These are phyloP conservation scores for Picathartes gymnocephalus DNA, from an alignment of 2,113 vertebrate species.

Conservation along the genomic window DNA sequence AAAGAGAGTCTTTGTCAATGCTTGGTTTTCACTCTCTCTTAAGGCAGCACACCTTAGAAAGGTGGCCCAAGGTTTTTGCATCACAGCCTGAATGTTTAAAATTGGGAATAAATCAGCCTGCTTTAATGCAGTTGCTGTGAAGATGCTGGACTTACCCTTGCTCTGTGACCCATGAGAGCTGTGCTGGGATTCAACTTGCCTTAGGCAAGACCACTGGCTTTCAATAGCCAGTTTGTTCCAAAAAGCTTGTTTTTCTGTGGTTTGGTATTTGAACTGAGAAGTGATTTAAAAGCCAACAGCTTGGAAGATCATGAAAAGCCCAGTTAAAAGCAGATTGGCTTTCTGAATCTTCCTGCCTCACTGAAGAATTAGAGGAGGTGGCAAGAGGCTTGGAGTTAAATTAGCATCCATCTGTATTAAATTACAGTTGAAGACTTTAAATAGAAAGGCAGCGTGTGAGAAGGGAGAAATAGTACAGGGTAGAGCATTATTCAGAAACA, in stretches of 20 bases:
- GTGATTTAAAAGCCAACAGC: constrained; percentile 21
- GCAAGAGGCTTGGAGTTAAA: neutral
- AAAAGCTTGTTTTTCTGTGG: neutral
- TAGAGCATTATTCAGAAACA: constrained; percentile 10
- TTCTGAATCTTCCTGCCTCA: constrained; percentile 17
- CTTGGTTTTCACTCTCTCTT: neutral
- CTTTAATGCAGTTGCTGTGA: neutral
- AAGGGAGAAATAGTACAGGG: neutral
- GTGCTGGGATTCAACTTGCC: neutral
- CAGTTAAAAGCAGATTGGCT: constrained; percentile 11
- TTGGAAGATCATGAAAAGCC: constrained; percentile 9
- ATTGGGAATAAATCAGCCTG: neutral
- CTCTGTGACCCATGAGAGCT: neutral
- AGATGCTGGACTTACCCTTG: neutral
- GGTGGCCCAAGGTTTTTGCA: neutral
- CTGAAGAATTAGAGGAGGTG: constrained; percentile 21
- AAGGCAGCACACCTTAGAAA: neutral
- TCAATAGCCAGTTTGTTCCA: neutral
- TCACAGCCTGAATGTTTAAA: neutral
- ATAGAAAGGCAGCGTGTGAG: constrained; percentile 11
- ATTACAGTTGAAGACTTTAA: constrained; percentile 44
- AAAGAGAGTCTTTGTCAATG: neutral
- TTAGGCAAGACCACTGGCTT: neutral
- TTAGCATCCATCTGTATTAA: constrained; percentile 47
- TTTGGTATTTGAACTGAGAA: neutral